Conservation (phyloP, 2,113 vertebrate species). For the Cinclus mexicanus region DNA sequence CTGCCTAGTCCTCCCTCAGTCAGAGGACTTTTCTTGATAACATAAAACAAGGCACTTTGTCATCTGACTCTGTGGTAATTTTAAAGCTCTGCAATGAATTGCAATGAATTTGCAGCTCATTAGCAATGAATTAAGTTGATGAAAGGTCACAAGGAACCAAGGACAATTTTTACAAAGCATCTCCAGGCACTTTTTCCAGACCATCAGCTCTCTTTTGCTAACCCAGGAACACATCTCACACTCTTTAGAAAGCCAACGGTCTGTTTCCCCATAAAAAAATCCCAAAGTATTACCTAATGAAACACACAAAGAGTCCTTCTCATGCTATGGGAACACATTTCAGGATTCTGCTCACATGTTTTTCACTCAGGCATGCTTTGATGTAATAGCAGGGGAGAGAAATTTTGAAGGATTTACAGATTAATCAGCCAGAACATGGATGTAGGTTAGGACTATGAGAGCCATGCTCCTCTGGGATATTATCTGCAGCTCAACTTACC, state of each 20-base stretch:
- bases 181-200: slow-evolving; percentile 30
- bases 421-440: background rate
- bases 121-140: slow-evolving; percentile 34
- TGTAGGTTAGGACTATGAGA: background rate
- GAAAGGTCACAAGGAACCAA: slow-evolving; percentile 43
- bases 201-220: background rate
- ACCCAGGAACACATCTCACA: background rate
- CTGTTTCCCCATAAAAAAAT: background rate
- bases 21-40: background rate
- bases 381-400: slow-evolving; percentile 7
- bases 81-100: slow-evolving; percentile 22
- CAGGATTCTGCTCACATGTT: slow-evolving; percentile 1
- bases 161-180: slow-evolving; percentile 12
- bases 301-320: background rate
- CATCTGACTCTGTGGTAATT: slow-evolving; percentile 2
- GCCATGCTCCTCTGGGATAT: background rate
- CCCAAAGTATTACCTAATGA: background rate
- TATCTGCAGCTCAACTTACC: background rate
- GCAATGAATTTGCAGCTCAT: slow-evolving; percentile 29
- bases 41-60: background rate
- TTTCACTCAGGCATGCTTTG: background rate
- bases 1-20: background rate
- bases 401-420: slow-evolving; percentile 15
- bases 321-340: background rate
- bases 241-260: background rate